Percentiles rank a stretch among this genome's conserved stretches.
phyloP scores from a whole-genome alignment of 2,888 invertebrate species.

The Caenorhabditis parvicauda region DNA sequence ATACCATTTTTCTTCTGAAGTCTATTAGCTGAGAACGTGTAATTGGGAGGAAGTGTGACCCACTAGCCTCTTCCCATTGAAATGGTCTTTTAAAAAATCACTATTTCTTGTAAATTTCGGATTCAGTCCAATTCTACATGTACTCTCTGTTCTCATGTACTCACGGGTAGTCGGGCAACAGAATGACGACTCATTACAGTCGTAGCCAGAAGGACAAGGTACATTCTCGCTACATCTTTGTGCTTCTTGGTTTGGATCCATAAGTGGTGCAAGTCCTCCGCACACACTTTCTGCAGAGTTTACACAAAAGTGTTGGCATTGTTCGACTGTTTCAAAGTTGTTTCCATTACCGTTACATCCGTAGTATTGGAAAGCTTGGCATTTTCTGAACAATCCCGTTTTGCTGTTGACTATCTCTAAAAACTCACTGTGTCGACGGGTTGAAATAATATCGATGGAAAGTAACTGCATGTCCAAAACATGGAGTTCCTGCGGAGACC shows the following conservation, averaged over 20 bases:
- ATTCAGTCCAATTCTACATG: background rate
- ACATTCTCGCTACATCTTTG: conserved; percentile 51
- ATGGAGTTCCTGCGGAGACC: conserved; percentile 59
- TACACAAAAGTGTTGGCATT: conserved; percentile 53
- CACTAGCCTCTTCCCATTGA: no score
- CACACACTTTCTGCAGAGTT: conserved; percentile 51
- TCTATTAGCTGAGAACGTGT: no score
- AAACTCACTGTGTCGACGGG: conserved; percentile 41
- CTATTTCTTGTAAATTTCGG: background rate
- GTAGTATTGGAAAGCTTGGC: conserved; percentile 61
- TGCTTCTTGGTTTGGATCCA: conserved; percentile 52
- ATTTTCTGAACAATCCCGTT: conserved; percentile 33
- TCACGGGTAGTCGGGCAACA: conserved; percentile 50
- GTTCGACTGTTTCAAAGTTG: conserved; percentile 53
- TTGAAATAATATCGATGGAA: conserved; percentile 57
- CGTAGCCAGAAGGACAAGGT: conserved; percentile 55
- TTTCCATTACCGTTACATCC: conserved; percentile 58
- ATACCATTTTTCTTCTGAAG: no score
- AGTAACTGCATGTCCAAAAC: conserved; percentile 55
- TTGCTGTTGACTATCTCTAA: no score
- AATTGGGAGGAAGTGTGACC: no score
- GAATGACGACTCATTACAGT: conserved; percentile 50
- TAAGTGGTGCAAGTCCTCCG: conserved; percentile 54
- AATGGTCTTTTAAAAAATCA: no score
- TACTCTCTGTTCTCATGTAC: background rate